Evolutionary conservation across 1,140 invertebrate genomes (phyloP), one percentile per base, ranked within the genome.

Genomic region (Drosophila pandora): DNA sequence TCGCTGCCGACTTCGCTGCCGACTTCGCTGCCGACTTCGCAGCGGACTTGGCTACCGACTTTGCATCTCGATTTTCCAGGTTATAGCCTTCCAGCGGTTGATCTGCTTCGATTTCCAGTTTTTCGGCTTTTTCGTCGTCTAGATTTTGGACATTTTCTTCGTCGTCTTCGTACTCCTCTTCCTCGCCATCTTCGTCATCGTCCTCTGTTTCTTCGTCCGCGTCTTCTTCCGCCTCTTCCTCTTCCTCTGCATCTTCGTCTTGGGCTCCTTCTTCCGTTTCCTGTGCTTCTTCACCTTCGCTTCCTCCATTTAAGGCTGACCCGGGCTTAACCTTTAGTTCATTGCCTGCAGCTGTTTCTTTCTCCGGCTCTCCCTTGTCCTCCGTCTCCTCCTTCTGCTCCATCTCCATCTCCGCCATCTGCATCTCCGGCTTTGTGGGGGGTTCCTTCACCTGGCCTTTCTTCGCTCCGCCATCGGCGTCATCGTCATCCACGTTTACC

Each of bases 401-500:
- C 17, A 17, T 17, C 17, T 0, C 17, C 17, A 17, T 17, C 17
- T 17, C 0, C 17, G 17, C 17, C 17, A 17, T 17, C 17, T 17
- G 17, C 17, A 8, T 10, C 53, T 52, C 61, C n/a, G 1, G 48
- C 12, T 48, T 30, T 30, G 12, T 55, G 39, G 43, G 39, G 65
- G 65, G 65, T 69, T 69, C 65, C 77, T 49, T 68, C 69, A 67
- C 55, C 69, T 41, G 55, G 64, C 25, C 25, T 49, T 22, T 67
- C 41, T 32, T 61, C 1, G 22, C 60, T n/a, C 30, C 69, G 12
- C 22, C 75, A 34, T 56, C 64, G 13, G 68, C 65, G 32, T 76
- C 78, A 10, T 87, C 68, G 43, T 85, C 63, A 43, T 85, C 82
- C 13, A 82, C 75, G 78, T 87, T 82, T 77, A 88, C 64, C 53